Evolutionary conservation across 2,888 invertebrate species (phyloP).

Genomic region (Bugulina stolonifera): DNA sequence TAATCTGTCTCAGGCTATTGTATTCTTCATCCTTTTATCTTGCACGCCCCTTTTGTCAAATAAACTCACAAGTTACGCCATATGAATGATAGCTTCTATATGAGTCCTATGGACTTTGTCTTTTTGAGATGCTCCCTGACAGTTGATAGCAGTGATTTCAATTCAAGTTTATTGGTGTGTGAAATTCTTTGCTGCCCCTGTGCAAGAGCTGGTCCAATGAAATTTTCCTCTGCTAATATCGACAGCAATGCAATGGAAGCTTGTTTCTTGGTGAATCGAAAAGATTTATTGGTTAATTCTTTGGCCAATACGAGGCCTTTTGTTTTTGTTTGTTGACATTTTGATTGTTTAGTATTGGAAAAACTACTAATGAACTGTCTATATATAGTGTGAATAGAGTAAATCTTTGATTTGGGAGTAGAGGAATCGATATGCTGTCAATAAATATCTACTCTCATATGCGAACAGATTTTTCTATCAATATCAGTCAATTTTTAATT

Average conservation of each 20-base stretch:
- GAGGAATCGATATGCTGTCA: not conserved
- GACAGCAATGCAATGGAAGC: not conserved
- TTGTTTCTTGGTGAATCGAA: not conserved
- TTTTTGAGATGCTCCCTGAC: not conserved
- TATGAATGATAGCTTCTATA: not conserved
- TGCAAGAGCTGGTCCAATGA: not conserved
- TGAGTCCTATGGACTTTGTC: not conserved
- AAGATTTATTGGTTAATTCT: not conserved
- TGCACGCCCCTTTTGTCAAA: not conserved
- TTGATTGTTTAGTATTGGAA: not conserved
- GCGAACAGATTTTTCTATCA: not conserved
- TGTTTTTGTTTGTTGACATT: not conserved
- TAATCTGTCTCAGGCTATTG: not conserved
- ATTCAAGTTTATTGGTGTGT: not conserved
- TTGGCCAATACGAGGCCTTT: not conserved
- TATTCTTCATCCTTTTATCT: not conserved
- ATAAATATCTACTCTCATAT: not conserved
- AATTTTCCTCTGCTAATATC: not conserved
- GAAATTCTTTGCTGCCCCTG: not conserved
- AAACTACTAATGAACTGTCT: not conserved
- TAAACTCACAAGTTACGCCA: not conserved
- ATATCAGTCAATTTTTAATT: conserved; percentile 17
- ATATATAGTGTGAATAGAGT: not conserved
- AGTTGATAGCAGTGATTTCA: not conserved
- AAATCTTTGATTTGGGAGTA: not conserved